These are phyloP conservation scores for Argyrosomus regius DNA, from an alignment of 2,797 vertebrate genomes.

Conservation along the genomic window DNA sequence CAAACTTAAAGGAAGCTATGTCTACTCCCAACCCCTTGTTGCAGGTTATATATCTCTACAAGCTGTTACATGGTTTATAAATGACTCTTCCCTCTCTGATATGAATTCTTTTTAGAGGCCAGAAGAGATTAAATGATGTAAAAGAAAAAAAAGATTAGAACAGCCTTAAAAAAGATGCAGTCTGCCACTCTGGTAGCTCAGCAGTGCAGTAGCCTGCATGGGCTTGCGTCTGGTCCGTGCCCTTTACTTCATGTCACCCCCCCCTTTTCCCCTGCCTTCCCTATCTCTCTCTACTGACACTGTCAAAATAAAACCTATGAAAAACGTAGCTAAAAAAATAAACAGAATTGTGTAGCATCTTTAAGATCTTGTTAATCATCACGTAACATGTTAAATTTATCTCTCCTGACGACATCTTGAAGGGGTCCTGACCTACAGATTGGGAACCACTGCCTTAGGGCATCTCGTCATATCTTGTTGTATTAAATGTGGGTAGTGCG, in stretches of 20 bases:
- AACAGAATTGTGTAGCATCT: no score
- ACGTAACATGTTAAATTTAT: neutral
- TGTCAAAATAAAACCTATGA: no score
- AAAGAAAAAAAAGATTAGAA: neutral
- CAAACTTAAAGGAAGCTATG: neutral
- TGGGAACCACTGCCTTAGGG: neutral
- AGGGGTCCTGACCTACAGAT: neutral
- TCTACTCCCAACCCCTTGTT: neutral
- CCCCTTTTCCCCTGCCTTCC: no score
- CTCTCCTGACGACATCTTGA: neutral
- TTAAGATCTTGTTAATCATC: no score
- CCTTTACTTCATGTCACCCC: no score
- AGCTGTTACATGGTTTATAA: neutral
- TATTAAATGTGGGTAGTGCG: no score
- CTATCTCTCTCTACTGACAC: no score
- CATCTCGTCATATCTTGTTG: neutral
- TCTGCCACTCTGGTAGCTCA: no score
- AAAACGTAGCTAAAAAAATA: no score
- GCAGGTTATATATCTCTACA: neutral
- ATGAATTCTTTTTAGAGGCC: neutral
- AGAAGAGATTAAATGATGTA: neutral
- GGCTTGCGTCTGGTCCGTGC: no score
- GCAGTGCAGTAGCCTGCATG: no score
- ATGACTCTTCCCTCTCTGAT: neutral
- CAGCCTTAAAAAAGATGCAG: no score